Evolutionary conservation across 2,797 vertebrate species (phyloP).

Genomic region (Ptychadena robeensis): DNA sequence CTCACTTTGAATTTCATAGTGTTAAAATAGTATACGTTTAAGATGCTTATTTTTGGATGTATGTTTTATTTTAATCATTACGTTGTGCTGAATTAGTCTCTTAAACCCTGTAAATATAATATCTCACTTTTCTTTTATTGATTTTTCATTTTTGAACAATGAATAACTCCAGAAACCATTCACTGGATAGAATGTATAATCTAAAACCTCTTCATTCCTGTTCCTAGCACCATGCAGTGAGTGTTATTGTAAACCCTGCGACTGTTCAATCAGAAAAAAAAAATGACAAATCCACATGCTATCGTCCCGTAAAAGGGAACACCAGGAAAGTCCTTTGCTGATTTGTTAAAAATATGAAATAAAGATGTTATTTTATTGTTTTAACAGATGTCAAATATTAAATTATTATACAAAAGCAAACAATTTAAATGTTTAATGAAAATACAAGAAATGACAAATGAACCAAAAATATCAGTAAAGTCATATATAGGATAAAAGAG

Average conservation of each 20-base stretch:
- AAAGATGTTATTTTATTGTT: too few species aligned
- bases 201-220: not conserved
- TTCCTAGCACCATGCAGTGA: not conserved
- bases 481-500: too few species aligned
- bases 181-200: not conserved
- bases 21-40: not conserved
- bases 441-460: too few species aligned
- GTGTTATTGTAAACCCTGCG: not conserved
- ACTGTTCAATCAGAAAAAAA: not conserved
- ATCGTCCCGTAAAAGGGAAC: not conserved
- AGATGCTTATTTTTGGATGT: not conserved
- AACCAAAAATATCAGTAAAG: too few species aligned
- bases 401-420: too few species aligned
- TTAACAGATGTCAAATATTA: too few species aligned
- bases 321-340: conserved; percentile 54
- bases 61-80: too few species aligned
- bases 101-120: not conserved
- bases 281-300: not conserved
- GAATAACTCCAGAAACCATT: not conserved
- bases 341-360: not conserved
- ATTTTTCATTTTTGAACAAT: not conserved
- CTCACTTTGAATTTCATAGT: not conserved
- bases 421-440: too few species aligned
- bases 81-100: too few species aligned
- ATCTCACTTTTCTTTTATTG: not conserved